Evolutionary conservation across 2,888 invertebrate genomes (phyloP), one percentile per base, ranked within the genome.

Genomic region (Agrochola lota): DNA sequence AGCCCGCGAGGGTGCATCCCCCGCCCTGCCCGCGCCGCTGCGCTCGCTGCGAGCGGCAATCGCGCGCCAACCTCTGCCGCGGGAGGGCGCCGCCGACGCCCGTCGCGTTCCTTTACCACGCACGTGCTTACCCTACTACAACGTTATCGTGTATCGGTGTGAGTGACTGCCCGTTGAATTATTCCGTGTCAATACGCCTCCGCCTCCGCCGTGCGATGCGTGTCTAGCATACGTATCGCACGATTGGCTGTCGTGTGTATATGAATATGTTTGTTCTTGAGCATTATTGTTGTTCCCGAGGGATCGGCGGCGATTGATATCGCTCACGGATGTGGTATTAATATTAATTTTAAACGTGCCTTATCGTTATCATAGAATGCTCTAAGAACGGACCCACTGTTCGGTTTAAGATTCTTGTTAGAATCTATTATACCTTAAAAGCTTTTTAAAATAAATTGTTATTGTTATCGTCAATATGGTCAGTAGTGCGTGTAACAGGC

Each of bases 11-110:
- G 96, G 95, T 94, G 95, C 94, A 94, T 93, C 94, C 95, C 94
- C 94, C 93, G 90, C 94, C 92, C 93, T 89, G 88, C 92, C 93
- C 91, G 89, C 91, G 87, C 85, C 84, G 86, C 88, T 87, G 88
- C 91, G 90, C 83, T 90, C 87, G 83, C 87, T 86, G 81, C 90
- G 77, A 81, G 91, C 94, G 92, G 93, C 96, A 96, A 94, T 94
- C 94, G 96, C 95, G 95, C 96, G 96, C 95, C 92, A 93, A 93
- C 95, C 95, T 93, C 92, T 89, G 96, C 94, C 95, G 96, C 94
- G 96, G 92, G 95, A 95, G 95, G 96, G 95, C 96, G 96, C 93
- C 90, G 88, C 86, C 79, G 88, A 91, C 91, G 91, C 91, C 91
- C 89, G 90, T 84, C 91, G 92, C 91, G 91, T 85, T 86, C 88